Conservation (phyloP, 1,140 invertebrate genomes). For the Heliothis virescens region DNA sequence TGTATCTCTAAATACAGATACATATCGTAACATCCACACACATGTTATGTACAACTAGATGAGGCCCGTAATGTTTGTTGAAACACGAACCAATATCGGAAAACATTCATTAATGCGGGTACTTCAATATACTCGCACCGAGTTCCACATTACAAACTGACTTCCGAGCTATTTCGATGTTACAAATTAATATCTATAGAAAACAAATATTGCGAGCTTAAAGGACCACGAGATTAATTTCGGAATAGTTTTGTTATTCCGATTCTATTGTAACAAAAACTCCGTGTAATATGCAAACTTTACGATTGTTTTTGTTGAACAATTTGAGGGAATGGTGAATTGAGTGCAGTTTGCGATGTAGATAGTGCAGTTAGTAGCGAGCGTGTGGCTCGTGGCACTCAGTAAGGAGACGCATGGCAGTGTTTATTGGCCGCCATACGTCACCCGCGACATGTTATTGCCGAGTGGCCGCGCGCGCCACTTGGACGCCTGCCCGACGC, state of each 20-base stretch:
- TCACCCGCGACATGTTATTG: slow-evolving; percentile 14
- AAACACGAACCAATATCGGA: neutral
- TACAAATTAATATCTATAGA: neutral
- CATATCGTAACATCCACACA: too few species aligned
- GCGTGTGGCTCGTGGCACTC: neutral
- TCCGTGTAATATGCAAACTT: too few species aligned
- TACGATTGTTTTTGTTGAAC: too few species aligned
- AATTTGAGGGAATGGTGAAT: neutral
- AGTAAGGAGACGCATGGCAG: neutral
- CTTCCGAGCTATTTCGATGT: neutral
- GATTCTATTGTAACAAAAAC: too few species aligned
- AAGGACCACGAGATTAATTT: too few species aligned
- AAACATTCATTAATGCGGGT: neutral
- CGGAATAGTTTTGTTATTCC: too few species aligned
- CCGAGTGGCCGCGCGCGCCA: neutral
- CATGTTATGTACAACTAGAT: too few species aligned
- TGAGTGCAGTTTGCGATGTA: neutral
- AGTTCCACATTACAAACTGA: neutral
- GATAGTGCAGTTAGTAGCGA: neutral
- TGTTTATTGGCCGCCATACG: neutral
- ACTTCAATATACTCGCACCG: neutral
- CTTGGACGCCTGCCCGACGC: neutral
- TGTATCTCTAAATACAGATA: too few species aligned
- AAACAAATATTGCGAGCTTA: neutral
- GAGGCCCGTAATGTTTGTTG: too few species aligned